Percentiles rank a stretch among this genome's conserved stretches.
These are phyloP conservation scores for Acanthisitta chloris DNA, from an alignment of 2,113 vertebrate genomes.

Conservation along the genomic window DNA sequence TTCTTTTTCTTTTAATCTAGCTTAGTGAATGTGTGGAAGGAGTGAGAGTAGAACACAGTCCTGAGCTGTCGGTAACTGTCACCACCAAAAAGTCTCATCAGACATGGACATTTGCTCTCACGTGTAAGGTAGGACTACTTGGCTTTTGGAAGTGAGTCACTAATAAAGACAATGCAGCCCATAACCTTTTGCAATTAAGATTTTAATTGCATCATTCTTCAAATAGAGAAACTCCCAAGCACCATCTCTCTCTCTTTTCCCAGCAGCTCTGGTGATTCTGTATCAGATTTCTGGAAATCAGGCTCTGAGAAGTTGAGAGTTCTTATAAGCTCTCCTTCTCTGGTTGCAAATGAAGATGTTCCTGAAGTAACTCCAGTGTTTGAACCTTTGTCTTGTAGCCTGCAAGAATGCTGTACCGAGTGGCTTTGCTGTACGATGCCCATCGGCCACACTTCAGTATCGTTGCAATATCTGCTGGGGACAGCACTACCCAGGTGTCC, in stretches of 20 bases:
- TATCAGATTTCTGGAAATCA: neutral
- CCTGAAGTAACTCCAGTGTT: neutral
- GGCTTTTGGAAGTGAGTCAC: neutral
- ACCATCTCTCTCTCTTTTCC: neutral
- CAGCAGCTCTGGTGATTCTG: neutral
- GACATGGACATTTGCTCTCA: slow-evolving; percentile 94
- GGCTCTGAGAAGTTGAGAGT: neutral
- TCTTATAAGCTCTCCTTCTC: neutral
- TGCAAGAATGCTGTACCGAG: slow-evolving; percentile 89
- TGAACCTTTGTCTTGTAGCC: slow-evolving; percentile 77
- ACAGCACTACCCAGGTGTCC: slow-evolving; percentile 81
- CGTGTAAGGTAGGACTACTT: slow-evolving; percentile 88
- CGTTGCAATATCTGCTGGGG: slow-evolving; percentile 88
- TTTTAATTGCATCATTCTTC: neutral
- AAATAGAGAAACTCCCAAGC: neutral
- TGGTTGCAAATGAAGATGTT: neutral
- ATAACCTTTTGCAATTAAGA: neutral
- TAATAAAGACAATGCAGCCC: neutral
- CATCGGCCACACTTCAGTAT: slow-evolving; percentile 97
- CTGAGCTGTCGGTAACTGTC: slow-evolving; percentile 91
- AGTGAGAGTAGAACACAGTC: slow-evolving; percentile 90
- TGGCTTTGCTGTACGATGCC: slow-evolving; percentile 96
- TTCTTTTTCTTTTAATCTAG: slow-evolving; percentile 70
- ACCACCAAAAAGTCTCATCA: slow-evolving; percentile 94
- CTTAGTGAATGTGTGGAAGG: slow-evolving; percentile 94